A percentile compares a stretch with the other conserved stretches of the same genome.
phyloP scores from a whole-genome alignment of 2,888 invertebrate genomes.

The Steromphala cineraria region DNA sequence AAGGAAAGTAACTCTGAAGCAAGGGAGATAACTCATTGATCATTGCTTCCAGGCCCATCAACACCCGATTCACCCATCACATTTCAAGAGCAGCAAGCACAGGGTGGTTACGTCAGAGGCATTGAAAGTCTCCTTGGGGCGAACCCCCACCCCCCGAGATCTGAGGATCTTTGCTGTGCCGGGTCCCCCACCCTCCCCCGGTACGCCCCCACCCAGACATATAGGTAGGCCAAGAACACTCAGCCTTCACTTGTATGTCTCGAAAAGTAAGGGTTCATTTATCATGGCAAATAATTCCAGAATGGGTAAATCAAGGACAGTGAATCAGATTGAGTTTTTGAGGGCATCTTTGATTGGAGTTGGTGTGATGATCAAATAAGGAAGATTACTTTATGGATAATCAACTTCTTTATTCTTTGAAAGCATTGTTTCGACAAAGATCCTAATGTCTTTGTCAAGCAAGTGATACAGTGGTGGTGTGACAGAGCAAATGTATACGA shows the following conservation, averaged over 20 bases:
- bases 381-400: no score
- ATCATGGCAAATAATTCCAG: no score
- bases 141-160: slow-evolving; percentile 77
- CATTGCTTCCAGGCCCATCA: slow-evolving; percentile 35
- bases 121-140: slow-evolving; percentile 45
- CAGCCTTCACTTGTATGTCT: background rate
- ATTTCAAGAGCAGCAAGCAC: slow-evolving; percentile 22
- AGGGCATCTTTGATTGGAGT: no score
- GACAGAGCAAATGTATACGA: no score
- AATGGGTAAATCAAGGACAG: no score
- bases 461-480: no score
- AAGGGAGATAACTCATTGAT: slow-evolving; percentile 22
- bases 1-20: background rate
- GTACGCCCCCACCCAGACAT: slow-evolving; percentile 80
- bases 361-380: no score
- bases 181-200: slow-evolving; percentile 80
- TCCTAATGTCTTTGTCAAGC: no score
- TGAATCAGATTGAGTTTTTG: no score
- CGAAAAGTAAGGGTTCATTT: no score
- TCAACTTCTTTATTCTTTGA: no score
- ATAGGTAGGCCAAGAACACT: slow-evolving; percentile 56
- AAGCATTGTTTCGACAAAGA: no score
- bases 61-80: slow-evolving; percentile 34
- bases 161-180: slow-evolving; percentile 89
- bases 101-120: slow-evolving; percentile 32